Conservation (phyloP, 2,888 invertebrate genomes). For the Rutpela maculata region DNA sequence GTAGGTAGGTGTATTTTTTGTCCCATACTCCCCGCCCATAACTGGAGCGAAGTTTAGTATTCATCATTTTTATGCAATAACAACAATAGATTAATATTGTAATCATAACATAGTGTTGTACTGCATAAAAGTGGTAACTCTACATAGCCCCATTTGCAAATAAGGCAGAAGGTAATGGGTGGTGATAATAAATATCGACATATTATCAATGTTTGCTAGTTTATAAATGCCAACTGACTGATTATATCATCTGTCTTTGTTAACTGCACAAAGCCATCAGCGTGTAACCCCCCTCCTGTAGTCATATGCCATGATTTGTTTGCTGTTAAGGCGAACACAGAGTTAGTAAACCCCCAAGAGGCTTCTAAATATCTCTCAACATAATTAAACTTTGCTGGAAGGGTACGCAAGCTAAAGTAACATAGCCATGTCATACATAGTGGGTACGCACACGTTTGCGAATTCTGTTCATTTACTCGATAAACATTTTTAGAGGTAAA, state of each 20-base stretch:
- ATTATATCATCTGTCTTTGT: not conserved
- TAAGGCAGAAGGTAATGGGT: too few species aligned
- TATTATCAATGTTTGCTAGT: too few species aligned
- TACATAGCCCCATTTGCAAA: too few species aligned
- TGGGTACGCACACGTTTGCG: slow-evolving; percentile 59
- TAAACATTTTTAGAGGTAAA: slow-evolving; percentile 32
- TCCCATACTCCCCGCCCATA: too few species aligned
- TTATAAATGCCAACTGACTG: not conserved
- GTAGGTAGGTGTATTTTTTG: too few species aligned
- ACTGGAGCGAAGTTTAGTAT: too few species aligned
- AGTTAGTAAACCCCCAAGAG: slow-evolving; percentile 68
- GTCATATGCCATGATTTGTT: slow-evolving; percentile 49
- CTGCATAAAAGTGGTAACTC: too few species aligned
- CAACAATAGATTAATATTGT: too few species aligned
- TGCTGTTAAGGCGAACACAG: slow-evolving; percentile 58
- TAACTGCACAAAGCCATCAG: not conserved
- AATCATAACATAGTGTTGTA: too few species aligned
- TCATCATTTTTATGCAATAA: too few species aligned
- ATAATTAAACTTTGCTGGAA: slow-evolving; percentile 70
- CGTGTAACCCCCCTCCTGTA: not conserved
- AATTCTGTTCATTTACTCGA: slow-evolving; percentile 55
- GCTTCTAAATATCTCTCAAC: slow-evolving; percentile 66
- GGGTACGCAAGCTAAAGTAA: slow-evolving; percentile 69
- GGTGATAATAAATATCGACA: too few species aligned
- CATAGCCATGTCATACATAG: slow-evolving; percentile 61